Evolutionary conservation across 2,797 vertebrate genomes (phyloP), one percentile per base, ranked within the genome.

Genomic region (Chaenodraco wilsoni): DNA sequence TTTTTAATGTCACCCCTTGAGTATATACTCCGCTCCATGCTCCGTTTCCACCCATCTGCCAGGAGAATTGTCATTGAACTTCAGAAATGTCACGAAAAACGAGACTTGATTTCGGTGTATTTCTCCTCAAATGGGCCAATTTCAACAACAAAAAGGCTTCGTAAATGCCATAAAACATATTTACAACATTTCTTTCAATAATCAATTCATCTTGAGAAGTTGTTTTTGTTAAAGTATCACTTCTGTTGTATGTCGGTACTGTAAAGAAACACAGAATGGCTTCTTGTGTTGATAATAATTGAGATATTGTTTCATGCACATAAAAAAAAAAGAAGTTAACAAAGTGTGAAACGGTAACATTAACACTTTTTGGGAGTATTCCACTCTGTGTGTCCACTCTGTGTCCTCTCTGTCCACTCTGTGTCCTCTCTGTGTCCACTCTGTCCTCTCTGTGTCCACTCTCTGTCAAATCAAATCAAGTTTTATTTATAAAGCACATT

Each of bases 31-130:
- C 37, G 31, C 78, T 62, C 64, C 62, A 55, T 9, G 76, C 70
- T 83, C 74, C n/a, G 66, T 78, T 87, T 88, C 73, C 84, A 82
- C 74, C 88, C 79, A 77, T 72, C 76, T 64, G 82, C 75, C 79
- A 8, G 2, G 72, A 77, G 77, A 56, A 62, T 81, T 79, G 68
- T 17, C 11, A 45, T 44, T 84, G 76, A 90, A 87, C 84, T 86
- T 87, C 65, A 31, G 37, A 84, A 81, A 79, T 75, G 37, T 77
- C 78, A 55, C 37, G 17, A 62, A 59, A 45, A 54, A 72, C 3
- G 9, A 60, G 65, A 59, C 44, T 4, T 10, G 27, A 64, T 69
- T 72, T 57, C 43, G 48, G 3, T 13, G 4, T 1, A 16, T 83
- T 72, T 67, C 61, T 19, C 9, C 33, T 50, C 8, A 33, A 46